Evolutionary conservation across 1,140 invertebrate species (phyloP).

Genomic region (Listronotus bonariensis): DNA sequence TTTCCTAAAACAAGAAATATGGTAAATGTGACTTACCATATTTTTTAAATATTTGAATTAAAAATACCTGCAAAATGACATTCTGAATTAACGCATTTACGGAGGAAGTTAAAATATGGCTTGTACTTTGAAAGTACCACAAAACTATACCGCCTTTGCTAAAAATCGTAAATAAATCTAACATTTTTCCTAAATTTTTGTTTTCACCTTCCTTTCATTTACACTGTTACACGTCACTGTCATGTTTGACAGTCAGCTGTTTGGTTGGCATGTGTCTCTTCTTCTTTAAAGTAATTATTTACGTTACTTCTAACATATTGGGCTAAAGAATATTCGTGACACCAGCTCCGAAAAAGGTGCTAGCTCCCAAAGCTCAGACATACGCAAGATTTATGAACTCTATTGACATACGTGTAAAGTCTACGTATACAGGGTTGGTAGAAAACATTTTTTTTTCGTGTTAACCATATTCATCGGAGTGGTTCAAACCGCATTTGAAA

Average conservation of each 20-base stretch:
- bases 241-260: constrained; percentile 1
- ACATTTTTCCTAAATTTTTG: constrained; percentile 72
- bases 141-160: constrained; percentile 98
- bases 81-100: constrained; percentile 95
- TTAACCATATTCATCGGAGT: too few species aligned
- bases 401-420: too few species aligned
- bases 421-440: too few species aligned
- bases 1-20: constrained; percentile 68
- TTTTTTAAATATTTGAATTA: constrained; percentile 38
- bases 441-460: too few species aligned
- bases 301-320: too few species aligned
- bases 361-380: too few species aligned
- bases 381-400: too few species aligned
- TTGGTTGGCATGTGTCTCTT: too few species aligned
- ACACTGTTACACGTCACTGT: constrained; percentile 16
- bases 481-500: too few species aligned
- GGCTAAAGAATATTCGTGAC: too few species aligned
- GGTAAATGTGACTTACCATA: constrained; percentile 19
- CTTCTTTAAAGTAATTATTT: too few species aligned
- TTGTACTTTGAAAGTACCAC: constrained; percentile 96
- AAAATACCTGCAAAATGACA: constrained; percentile 94
- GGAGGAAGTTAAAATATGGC: constrained; percentile 87
- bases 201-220: background rate
- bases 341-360: too few species aligned
- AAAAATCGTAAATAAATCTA: constrained; percentile 99